Conservation (phyloP, 2,113 vertebrate species). For the Rhombomys opimus region DNA sequence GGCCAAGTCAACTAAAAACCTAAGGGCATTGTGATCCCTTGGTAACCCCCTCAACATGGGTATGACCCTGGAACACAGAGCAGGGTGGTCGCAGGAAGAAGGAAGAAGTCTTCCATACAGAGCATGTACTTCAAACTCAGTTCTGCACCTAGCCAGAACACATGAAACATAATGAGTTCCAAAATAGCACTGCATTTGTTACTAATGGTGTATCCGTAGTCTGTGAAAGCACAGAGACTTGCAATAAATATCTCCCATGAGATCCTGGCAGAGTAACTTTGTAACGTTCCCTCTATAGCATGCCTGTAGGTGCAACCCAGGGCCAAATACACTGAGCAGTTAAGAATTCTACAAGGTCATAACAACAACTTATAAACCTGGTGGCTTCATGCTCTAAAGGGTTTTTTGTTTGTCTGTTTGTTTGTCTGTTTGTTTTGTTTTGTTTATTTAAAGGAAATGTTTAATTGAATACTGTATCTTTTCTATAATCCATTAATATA, state of each 20-base stretch:
- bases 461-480: not conserved
- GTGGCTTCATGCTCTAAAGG: not conserved
- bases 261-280: not conserved
- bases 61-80: not conserved
- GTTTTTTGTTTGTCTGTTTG: no score
- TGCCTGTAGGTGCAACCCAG: not conserved
- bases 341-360: constrained; percentile 18
- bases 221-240: constrained; percentile 5
- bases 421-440: no score
- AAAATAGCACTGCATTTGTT: constrained; percentile 45
- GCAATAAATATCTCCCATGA: constrained; percentile 29
- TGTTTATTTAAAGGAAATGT: not conserved
- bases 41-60: not conserved
- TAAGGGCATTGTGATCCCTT: not conserved
- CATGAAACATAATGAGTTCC: constrained; percentile 29
- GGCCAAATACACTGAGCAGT: not conserved
- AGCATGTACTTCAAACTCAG: not conserved
- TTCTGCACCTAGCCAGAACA: constrained; percentile 13
- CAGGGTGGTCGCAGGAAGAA: not conserved
- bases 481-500: constrained; percentile 15
- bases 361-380: not conserved
- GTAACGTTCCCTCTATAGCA: not conserved
- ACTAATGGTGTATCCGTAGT: not conserved
- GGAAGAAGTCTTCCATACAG: not conserved
- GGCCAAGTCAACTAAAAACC: not conserved